phyloP scores from a whole-genome alignment of 2,888 invertebrate genomes.

The Agrotis puta region DNA sequence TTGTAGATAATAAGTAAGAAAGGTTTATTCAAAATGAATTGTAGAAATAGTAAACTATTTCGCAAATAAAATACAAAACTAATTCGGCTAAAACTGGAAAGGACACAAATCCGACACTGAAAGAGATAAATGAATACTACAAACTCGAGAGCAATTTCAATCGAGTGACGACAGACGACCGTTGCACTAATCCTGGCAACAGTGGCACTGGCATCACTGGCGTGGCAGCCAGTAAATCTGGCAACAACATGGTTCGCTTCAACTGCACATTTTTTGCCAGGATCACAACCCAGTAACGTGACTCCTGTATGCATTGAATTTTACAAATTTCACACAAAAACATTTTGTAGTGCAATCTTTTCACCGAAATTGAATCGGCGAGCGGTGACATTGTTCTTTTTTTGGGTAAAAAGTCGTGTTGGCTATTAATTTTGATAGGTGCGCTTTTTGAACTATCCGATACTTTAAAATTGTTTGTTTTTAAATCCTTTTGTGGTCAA shows the following conservation, averaged over 20 bases:
- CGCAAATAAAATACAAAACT: neutral
- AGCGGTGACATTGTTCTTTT: slow-evolving; percentile 52
- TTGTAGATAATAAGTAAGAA: neutral
- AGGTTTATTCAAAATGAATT: no score
- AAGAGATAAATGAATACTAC: slow-evolving; percentile 6
- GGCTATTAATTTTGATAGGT: slow-evolving; percentile 44
- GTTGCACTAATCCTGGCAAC: slow-evolving; percentile 48
- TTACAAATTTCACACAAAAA: slow-evolving; percentile 63
- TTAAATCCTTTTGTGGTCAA: slow-evolving; percentile 20
- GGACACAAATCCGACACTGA: neutral
- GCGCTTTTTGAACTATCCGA: slow-evolving; percentile 29
- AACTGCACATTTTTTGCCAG: slow-evolving; percentile 50
- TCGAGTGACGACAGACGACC: slow-evolving; percentile 32
- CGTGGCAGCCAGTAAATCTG: slow-evolving; percentile 53
- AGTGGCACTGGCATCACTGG: slow-evolving; percentile 15
- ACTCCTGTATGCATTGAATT: slow-evolving; percentile 57
- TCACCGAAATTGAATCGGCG: slow-evolving; percentile 64
- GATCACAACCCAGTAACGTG: slow-evolving; percentile 44
- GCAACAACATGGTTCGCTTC: slow-evolving; percentile 40
- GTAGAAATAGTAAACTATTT: neutral
- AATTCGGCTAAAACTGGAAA: slow-evolving; percentile 3
- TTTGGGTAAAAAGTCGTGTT: slow-evolving; percentile 40
- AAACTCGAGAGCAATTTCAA: slow-evolving; percentile 24
- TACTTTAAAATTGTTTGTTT: slow-evolving; percentile 25
- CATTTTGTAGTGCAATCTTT: slow-evolving; percentile 63